Conservation (phyloP, 2,888 invertebrate species). For the Lithophane ornitopus region DNA sequence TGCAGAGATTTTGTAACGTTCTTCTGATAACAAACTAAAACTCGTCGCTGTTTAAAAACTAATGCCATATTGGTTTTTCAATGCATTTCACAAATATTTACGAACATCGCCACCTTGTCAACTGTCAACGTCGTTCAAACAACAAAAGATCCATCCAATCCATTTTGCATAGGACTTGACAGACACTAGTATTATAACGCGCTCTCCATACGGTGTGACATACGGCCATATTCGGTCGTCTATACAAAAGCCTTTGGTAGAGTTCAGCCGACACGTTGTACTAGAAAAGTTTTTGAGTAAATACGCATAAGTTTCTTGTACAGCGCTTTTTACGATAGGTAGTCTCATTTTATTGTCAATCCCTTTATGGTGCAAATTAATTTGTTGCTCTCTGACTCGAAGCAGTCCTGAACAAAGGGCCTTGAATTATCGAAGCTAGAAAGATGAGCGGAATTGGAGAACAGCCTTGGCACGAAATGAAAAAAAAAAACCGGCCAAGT, state of each 20-base stretch:
- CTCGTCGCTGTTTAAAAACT: no score
- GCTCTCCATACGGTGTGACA: constrained; percentile 51
- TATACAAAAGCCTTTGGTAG: constrained; percentile 63
- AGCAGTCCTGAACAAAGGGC: constrained; percentile 32
- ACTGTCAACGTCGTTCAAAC: no score
- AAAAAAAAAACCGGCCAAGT: constrained; percentile 31
- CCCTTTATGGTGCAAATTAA: constrained; percentile 64
- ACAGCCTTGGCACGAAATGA: constrained; percentile 6
- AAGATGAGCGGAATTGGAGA: constrained; percentile 22
- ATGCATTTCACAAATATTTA: no score
- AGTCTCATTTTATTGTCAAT: constrained; percentile 55
- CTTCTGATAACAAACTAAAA: background rate
- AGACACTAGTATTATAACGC: no score
- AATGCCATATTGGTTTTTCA: no score
- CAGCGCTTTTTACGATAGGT: constrained; percentile 57
- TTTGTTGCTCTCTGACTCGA: constrained; percentile 45
- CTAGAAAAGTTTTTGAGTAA: constrained; percentile 69
- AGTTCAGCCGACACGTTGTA: constrained; percentile 64
- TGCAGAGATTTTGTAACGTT: background rate
- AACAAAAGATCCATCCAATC: no score
- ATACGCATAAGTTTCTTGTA: constrained; percentile 62
- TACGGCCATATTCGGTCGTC: constrained; percentile 34
- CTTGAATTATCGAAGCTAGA: constrained; percentile 45
- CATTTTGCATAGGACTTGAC: no score
- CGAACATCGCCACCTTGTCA: no score